Percentiles rank a stretch among this genome's conserved stretches.
These are phyloP conservation scores for Hystrix brachyura DNA, from an alignment of 2,113 vertebrate genomes.

Conservation along the genomic window DNA sequence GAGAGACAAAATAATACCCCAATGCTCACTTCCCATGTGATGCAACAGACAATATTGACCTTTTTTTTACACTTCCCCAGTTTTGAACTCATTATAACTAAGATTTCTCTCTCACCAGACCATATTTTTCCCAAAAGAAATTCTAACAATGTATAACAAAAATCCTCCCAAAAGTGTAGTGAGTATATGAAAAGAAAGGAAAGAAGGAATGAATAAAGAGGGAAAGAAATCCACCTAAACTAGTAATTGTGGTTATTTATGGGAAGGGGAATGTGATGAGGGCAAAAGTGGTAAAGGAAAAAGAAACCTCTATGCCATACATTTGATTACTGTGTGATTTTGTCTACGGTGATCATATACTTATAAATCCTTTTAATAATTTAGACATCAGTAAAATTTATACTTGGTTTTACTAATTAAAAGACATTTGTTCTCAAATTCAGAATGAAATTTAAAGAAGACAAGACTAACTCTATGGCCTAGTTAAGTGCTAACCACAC, in stretches of 20 bases:
- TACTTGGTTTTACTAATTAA: slow-evolving; percentile 40
- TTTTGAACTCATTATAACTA: slow-evolving; percentile 16
- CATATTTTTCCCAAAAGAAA: slow-evolving; percentile 25
- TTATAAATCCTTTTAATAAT: slow-evolving; percentile 1
- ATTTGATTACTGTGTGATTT: slow-evolving; percentile 3
- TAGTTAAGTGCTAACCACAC: slow-evolving; percentile 71
- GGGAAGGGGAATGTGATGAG: background rate
- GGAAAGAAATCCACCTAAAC: background rate
- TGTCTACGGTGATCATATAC: background rate
- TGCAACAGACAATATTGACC: background rate
- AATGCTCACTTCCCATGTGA: background rate
- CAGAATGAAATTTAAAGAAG: slow-evolving; percentile 25
- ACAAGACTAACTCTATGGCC: slow-evolving; percentile 18
- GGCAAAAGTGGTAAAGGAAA: background rate
- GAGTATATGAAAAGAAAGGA: background rate
- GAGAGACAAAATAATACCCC: background rate
- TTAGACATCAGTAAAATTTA: slow-evolving; percentile 35
- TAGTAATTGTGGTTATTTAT: background rate
- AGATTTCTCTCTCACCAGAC: background rate
- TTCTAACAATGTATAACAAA: background rate
- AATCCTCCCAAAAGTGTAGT: background rate
- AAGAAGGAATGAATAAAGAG: accelerated
- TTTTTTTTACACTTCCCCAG: background rate
- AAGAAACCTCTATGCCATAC: background rate
- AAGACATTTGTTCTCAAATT: slow-evolving; percentile 59